Percentiles rank a stretch among this genome's conserved stretches.
These are phyloP conservation scores for Hystrix cristata DNA, from an alignment of 2,113 vertebrate species.

Conservation along the genomic window DNA sequence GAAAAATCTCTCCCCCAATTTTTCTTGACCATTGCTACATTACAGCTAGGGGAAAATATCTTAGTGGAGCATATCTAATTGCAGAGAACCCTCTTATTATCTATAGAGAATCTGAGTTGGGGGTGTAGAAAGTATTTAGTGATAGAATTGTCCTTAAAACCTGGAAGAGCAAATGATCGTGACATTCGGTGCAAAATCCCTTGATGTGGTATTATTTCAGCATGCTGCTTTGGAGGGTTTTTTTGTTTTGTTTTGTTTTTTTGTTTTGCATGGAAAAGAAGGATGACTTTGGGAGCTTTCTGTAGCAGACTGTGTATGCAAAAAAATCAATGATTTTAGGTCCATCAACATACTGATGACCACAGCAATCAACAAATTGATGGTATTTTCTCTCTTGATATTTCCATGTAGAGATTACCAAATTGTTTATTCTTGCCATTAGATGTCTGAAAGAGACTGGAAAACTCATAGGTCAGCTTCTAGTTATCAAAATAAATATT, in stretches of 20 bases:
- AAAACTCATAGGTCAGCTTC: neutral
- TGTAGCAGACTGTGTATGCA: neutral
- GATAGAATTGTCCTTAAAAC: constrained; percentile 84
- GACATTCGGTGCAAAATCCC: constrained; percentile 80
- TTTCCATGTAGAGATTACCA: neutral
- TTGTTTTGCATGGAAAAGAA: constrained; percentile 78
- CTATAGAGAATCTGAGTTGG: neutral
- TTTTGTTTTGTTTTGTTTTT: too few relatives aligned
- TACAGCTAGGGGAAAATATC: constrained; percentile 80
- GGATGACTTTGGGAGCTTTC: constrained; percentile 76
- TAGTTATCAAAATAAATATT: constrained; percentile 10
- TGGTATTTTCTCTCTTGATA: neutral
- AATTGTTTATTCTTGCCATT: neutral
- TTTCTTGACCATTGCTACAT: constrained; percentile 76
- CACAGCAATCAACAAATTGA: neutral
- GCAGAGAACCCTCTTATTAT: constrained; percentile 75
- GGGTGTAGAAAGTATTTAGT: neutral
- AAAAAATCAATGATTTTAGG: constrained; percentile 38
- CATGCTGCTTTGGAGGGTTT: constrained; percentile 77
- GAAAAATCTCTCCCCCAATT: constrained; percentile 80
- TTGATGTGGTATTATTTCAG: constrained; percentile 75
- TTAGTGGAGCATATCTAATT: constrained; percentile 81
- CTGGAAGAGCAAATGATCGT: constrained; percentile 82
- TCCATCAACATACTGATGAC: neutral
- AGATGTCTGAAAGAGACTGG: neutral